Percentiles rank a stretch among this genome's conserved stretches.
phyloP scores from a whole-genome alignment of 2,113 vertebrate genomes.

The Azemiops feae region DNA sequence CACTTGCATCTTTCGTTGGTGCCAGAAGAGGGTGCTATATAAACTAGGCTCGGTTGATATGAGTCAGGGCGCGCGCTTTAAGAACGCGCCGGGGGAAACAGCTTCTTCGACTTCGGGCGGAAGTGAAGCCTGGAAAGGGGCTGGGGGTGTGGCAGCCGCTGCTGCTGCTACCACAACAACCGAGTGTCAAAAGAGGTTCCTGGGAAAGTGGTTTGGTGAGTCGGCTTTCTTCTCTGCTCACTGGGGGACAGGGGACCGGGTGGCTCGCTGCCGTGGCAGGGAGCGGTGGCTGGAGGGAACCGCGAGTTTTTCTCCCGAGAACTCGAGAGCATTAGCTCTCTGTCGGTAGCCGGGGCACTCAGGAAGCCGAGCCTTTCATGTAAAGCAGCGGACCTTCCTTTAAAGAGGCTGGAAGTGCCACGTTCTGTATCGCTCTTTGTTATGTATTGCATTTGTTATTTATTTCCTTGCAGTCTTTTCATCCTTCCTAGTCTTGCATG shows the following conservation, averaged over 20 bases:
- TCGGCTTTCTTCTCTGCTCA: not conserved
- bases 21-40: slow-evolving; percentile 6
- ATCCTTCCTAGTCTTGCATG: not conserved
- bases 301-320: not conserved
- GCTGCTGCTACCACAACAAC: not conserved
- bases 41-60: too few relatives aligned
- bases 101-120: not conserved
- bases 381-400: not conserved
- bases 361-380: not conserved
- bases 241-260: accelerated
- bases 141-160: not conserved
- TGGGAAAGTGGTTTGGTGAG: not conserved
- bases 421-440: not conserved
- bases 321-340: not conserved
- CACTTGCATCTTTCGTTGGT: not conserved
- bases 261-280: not conserved
- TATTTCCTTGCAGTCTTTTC: not conserved
- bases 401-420: not conserved
- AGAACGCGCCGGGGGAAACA: not conserved
- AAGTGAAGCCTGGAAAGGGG: not conserved
- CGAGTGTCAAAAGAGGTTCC: not conserved
- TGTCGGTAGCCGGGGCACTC: not conserved
- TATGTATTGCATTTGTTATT: not conserved
- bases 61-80: not conserved
- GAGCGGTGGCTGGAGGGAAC: not conserved